A percentile compares a stretch with the other conserved stretches of the same genome.
These are phyloP conservation scores for Stramonita haemastoma DNA, from an alignment of 2,888 invertebrate species.

Conservation along the genomic window DNA sequence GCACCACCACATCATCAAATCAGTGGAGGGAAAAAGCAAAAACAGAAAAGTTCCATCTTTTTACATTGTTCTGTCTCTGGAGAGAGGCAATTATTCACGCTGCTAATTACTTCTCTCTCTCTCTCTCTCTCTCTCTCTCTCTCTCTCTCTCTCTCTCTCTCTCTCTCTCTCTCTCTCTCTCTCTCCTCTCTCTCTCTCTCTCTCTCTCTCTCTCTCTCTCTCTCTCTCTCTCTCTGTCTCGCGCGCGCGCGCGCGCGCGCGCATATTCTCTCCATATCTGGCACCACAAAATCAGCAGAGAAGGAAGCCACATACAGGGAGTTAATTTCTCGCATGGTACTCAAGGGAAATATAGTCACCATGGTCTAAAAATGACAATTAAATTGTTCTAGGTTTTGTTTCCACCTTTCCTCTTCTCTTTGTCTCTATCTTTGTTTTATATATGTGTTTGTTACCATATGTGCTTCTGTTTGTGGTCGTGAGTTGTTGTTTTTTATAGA, in stretches of 20 bases:
- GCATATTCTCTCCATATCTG: too few relatives aligned
- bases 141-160: not conserved
- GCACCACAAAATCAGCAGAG: too few relatives aligned
- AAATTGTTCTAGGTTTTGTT: too few relatives aligned
- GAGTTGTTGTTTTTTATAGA: too few relatives aligned
- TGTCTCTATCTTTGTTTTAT: not conserved
- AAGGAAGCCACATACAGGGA: too few relatives aligned
- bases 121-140: not conserved
- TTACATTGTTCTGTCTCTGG: not conserved
- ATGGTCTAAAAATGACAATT: too few relatives aligned
- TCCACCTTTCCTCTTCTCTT: too few relatives aligned
- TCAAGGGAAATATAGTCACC: too few relatives aligned
- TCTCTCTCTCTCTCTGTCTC: not conserved
- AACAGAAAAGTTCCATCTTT: not conserved
- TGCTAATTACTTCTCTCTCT: not conserved
- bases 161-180: slow-evolving; percentile 1
- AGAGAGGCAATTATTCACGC: not conserved
- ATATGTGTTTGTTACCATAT: not conserved
- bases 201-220: slow-evolving; percentile 19
- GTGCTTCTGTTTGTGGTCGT: not conserved
- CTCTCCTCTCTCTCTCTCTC: not conserved
- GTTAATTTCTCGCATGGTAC: too few relatives aligned
- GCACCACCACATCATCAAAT: not conserved
- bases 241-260: too few relatives aligned
- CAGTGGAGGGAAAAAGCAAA: not conserved